phyloP scores from a whole-genome alignment of 2,797 vertebrate species.

The Eulemur albifrons region DNA sequence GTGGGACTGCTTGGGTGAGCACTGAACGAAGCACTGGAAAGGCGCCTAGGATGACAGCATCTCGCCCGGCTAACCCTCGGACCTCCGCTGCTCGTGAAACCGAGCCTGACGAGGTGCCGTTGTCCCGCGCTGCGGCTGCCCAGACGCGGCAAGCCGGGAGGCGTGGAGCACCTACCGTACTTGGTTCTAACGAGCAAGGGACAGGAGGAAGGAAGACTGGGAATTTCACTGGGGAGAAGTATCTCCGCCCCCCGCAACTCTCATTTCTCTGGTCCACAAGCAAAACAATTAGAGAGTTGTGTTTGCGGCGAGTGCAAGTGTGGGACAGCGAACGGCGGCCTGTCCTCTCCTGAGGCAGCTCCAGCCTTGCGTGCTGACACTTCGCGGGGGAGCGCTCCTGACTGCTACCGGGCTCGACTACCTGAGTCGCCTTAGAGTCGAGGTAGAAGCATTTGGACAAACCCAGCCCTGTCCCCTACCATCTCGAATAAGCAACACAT shows the following conservation, averaged over 20 bases:
- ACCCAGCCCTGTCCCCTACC: background rate
- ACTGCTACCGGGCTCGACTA: background rate
- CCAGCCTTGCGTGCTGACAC: background rate
- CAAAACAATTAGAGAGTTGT: slow-evolving; percentile 11
- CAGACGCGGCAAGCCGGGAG: background rate
- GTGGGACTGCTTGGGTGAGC: slow-evolving; percentile 31
- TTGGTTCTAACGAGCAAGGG: background rate
- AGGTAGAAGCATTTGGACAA: background rate
- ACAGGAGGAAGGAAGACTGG: too few relatives aligned
- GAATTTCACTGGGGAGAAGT: background rate
- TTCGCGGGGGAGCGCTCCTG: background rate
- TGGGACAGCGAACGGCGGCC: background rate
- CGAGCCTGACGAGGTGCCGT: background rate
- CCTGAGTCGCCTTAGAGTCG: background rate
- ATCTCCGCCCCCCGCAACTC: background rate
- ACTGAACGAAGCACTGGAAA: slow-evolving; percentile 64
- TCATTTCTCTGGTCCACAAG: background rate
- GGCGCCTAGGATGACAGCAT: slow-evolving; percentile 72
- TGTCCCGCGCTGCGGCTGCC: background rate
- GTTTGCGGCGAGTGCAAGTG: background rate
- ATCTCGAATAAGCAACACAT: background rate
- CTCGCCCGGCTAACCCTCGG: slow-evolving; percentile 50
- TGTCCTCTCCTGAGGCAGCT: background rate
- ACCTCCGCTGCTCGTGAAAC: background rate
- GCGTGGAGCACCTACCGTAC: background rate